Percentiles rank a stretch among this genome's conserved stretches.
These are phyloP conservation scores for Tipula helvola DNA, from an alignment of 2,888 invertebrate species.

Conservation along the genomic window DNA sequence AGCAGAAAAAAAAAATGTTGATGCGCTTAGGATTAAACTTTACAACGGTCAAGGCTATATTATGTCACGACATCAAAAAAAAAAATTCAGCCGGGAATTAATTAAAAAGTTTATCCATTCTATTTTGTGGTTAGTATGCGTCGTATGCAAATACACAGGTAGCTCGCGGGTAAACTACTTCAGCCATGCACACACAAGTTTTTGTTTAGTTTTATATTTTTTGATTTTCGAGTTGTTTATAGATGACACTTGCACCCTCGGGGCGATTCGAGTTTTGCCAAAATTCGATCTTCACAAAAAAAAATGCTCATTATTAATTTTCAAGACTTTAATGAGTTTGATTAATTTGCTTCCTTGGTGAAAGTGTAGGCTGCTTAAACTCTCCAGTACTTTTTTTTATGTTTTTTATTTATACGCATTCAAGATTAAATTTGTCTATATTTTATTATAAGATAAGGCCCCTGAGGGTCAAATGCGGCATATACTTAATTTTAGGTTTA, in stretches of 20 bases:
- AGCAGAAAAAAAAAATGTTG: not conserved
- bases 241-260: not conserved
- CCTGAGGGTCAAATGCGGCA: not conserved
- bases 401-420: not conserved
- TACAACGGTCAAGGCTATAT: not conserved
- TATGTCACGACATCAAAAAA: not conserved
- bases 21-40: not conserved
- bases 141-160: not conserved
- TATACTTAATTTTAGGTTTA: not conserved
- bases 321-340: not conserved
- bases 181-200: not conserved
- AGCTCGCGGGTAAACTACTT: not conserved
- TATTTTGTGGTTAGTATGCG: not conserved
- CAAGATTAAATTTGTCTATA: too few species aligned
- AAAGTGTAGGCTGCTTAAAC: not conserved
- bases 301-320: not conserved
- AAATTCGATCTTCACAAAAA: not conserved
- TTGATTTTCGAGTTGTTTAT: not conserved
- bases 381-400: not conserved
- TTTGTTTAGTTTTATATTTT: not conserved
- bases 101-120: not conserved
- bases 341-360: not conserved
- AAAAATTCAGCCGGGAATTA: not conserved
- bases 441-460: not conserved
- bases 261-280: not conserved